A percentile compares a stretch with the other conserved stretches of the same genome.
phyloP scores from a whole-genome alignment of 2,888 invertebrate genomes.

The Pemphredon lugubris region DNA sequence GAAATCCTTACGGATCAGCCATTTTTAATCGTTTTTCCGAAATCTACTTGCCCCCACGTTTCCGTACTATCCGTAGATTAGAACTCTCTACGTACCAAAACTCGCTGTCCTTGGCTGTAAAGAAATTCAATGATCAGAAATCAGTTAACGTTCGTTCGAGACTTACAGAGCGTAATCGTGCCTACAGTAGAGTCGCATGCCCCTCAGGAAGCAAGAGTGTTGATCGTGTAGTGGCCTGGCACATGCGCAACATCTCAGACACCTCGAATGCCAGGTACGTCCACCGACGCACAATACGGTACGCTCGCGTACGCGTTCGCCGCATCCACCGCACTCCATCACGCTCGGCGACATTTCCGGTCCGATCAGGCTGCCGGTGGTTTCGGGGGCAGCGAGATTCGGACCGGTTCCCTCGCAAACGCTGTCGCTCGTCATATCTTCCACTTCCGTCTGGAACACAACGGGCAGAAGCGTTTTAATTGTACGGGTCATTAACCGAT shows the following conservation, averaged over 20 bases:
- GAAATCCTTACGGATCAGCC: no score
- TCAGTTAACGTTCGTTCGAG: no score
- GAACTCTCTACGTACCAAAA: no score
- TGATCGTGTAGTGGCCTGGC: conserved; percentile 94
- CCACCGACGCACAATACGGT: conserved; percentile 87
- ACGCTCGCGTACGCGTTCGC: conserved; percentile 76
- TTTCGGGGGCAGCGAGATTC: conserved; percentile 63
- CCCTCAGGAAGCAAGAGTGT: conserved; percentile 95
- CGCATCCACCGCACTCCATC: conserved; percentile 79
- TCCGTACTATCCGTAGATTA: no score
- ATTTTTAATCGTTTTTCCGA: no score
- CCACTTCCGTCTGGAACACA: conserved; percentile 76
- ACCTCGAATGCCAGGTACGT: conserved; percentile 95
- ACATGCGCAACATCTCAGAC: conserved; percentile 95
- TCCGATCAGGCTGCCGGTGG: conserved; percentile 58
- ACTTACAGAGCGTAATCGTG: conserved; percentile 95
- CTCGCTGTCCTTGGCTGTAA: no score
- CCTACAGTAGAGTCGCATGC: conserved; percentile 95
- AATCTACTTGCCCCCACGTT: no score
- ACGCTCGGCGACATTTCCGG: conserved; percentile 91
- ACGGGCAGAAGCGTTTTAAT: background rate
- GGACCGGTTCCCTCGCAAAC: conserved; percentile 71
- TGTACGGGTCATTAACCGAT: no score
- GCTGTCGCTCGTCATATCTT: conserved; percentile 72
- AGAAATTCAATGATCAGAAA: no score